Evolutionary conservation across 2,888 invertebrate genomes (phyloP), one percentile per base, ranked within the genome.

Genomic region (Lasioglossum morio): DNA sequence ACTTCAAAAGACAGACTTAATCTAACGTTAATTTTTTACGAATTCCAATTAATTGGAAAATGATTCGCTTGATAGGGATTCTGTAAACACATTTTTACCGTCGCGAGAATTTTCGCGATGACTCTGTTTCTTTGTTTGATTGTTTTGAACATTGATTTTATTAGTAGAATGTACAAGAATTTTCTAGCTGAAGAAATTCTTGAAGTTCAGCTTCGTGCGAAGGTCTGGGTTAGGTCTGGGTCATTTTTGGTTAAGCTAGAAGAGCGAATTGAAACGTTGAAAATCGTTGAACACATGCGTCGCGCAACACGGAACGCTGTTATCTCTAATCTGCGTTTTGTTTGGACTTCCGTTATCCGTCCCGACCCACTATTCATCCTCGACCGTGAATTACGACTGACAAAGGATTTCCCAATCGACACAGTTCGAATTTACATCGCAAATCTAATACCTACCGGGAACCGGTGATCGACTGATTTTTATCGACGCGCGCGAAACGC

Each of bases 341-440:
- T 63, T 43, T 8, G 73, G 23, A 27, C 40, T 69, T 53, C 72
- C 66, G 73, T 30, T 43, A 70, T n/a, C 27, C 16, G 27, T 72
- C 43, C 19, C 14, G 16, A 23, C 40, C 30, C 53, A 69, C 70
- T 57, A 60, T 75, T 34, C 74, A 60, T n/a, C 69, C n/a, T 74
- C 46, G 27, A 19, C 27, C 72, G 72, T 82, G 82, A 80, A 60
- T 80, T 57, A 23, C 30, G 23, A 46, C 23, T 37, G 74, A 27
- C 74, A n/a, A 27, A 19, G 30, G 63, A 1, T 34, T 66, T 48
- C 30, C 34, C 14, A 69, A 75, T 70, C 27, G 12, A 3, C 14
- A 2, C 7, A 1, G 27, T 30, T 23, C 23, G 57, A 46, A 46
- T 82, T n/a, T 7, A 14, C 8, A 37, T 72, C 75, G 40, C 23